Evolutionary conservation across 2,888 invertebrate genomes (phyloP), one percentile per base, ranked within the genome.

Genomic region (Agrenia bidenticulata): DNA sequence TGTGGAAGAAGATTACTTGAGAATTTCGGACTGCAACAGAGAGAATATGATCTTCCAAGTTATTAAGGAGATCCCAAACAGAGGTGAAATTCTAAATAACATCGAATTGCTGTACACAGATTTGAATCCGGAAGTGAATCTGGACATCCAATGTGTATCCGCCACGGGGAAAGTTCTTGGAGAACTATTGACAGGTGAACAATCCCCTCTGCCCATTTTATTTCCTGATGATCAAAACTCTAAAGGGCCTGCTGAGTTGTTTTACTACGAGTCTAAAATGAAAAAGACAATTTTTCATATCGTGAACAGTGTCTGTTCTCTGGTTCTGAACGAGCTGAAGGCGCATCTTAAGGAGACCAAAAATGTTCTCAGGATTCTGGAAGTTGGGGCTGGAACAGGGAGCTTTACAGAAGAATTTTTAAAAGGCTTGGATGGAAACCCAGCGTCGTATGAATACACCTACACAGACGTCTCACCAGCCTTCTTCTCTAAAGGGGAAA

Each of bases 351-450:
- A 0, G 32, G 51, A 50, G 42, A 27, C 11, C n/a, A 61, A 61
- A 19, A 17, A 21, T 19, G 27, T 32, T 0, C 41, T 68, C 5
- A 45, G 69, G 9, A 56, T 69, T 23, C 23, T 68, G 41, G 68
- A 68, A 60, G 50, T 68, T 13, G 68, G 68, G 9, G 56, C 61
- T 24, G 68, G 68, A 17, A 45, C 45, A 11, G 68, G 68, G 32
- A 61, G 59, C 7, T 24, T 62, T 2, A 63, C 69, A 2, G 55
- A 56, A 41, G 24, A 60, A 4, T 4, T 66, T n/a, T 0, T 69
- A 1, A 50, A 55, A 1, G 9, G 45, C 21, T 21, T 69, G 56
- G 63, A 63, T 1, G 59, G 59, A 2, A 24, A 53, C 23, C 37
- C 61, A 26, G 21, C 51, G 2, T 39, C 24, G 2, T 62, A 55